These are phyloP conservation scores for Malurus alboscapulatus DNA, from an alignment of 2,113 vertebrate genomes.

Conservation along the genomic window DNA sequence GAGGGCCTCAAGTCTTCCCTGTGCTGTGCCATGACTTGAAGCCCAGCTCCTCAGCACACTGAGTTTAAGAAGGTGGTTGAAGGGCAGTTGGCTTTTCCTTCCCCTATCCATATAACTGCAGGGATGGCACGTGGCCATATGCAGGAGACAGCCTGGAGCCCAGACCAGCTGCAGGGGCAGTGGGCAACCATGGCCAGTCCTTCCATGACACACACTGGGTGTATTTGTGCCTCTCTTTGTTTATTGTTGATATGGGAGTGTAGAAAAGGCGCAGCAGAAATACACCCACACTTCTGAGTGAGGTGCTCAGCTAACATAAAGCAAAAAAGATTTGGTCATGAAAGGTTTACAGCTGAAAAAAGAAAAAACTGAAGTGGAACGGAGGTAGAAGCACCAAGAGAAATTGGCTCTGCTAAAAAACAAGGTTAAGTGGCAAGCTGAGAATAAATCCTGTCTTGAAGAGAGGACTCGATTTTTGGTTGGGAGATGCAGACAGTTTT, in stretches of 20 bases:
- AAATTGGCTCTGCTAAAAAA: not conserved
- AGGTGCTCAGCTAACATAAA: not conserved
- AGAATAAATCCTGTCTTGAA: not conserved
- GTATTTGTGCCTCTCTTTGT: not conserved
- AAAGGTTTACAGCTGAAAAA: not conserved
- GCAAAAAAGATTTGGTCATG: not conserved
- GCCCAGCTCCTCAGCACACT: not conserved
- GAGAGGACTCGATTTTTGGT: not conserved
- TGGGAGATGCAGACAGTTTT: not conserved
- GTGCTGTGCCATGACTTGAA: not conserved
- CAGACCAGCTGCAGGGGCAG: not conserved
- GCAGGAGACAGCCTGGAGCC: not conserved
- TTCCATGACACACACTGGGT: rapidly evolving
- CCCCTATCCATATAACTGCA: too few relatives aligned
- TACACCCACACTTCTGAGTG: not conserved
- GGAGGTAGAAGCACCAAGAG: not conserved
- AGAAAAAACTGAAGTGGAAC: not conserved
- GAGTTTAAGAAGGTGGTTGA: not conserved
- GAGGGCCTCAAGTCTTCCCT: not conserved
- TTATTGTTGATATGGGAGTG: not conserved
- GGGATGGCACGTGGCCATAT: not conserved
- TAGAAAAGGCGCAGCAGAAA: not conserved
- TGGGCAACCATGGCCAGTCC: not conserved
- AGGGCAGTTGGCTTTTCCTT: not conserved
- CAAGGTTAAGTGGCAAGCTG: not conserved